Evolutionary conservation across 2,113 vertebrate genomes (phyloP), one percentile per base, ranked within the genome.

Genomic region (Cichladusa arquata): DNA sequence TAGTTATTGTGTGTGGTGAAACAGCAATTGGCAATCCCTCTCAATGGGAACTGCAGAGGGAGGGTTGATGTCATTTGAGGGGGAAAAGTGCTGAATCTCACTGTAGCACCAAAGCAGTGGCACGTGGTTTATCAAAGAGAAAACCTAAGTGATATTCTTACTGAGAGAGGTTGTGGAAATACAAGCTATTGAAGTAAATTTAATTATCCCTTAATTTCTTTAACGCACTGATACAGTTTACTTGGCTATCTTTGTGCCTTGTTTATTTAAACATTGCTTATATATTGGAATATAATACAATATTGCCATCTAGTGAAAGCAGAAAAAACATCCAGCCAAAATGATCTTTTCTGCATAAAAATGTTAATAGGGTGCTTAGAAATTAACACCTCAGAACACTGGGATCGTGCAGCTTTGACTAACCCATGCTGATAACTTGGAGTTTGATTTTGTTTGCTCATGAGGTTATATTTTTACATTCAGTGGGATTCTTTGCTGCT

Each of bases 281-380:
- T 2, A 5, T 6, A 7, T 33, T 60, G n/a, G 58, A 95, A 83
- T 50, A 9, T 91, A 58, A 84, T 90, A 24, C 91, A 93, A 97
- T 85, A 84, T 87, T 94, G 97, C 95, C 97, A 97, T 77, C 96
- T 97, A 97, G 93, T 95, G 97, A 92, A 88, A 80, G 22, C 40
- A 91, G 50, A 36, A 61, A 72, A 79, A 71, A 86, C 24, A 28
- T 51, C 42, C 62, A 38, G 11, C 5, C 34, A 31, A 47, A 54
- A 7, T 6, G 29, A 34, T 51, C 23, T 45, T 73, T 25, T 22
- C 17, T 72, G 42, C 23, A 36, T 34, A 33, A 72, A 76, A 71
- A 8, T 18, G n/a, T 80, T 42, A 24, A 28, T 2, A 1, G 14
- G 12, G 3, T 29, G 6, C 19, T 64, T 62, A 25, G 1, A 88